Evolutionary conservation across 2,113 vertebrate genomes (phyloP).

Genomic region (Talpa occidentalis): DNA sequence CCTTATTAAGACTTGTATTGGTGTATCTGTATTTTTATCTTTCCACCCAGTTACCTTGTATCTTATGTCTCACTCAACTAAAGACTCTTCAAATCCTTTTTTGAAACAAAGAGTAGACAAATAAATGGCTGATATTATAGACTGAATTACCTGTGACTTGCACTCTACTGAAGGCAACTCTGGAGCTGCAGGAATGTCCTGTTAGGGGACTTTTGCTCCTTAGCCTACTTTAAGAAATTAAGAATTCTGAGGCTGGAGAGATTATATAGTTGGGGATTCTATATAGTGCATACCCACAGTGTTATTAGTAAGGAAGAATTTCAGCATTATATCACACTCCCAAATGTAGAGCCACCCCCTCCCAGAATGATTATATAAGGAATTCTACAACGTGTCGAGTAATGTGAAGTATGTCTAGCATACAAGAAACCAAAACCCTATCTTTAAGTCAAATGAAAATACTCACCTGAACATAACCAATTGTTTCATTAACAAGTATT

Average conservation of each 20-base stretch:
- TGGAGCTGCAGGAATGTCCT: not conserved
- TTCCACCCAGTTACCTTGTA: not conserved
- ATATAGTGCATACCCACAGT: not conserved
- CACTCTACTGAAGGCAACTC: not conserved
- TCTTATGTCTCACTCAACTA: not conserved
- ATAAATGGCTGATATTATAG: not conserved
- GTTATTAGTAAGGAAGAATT: not conserved
- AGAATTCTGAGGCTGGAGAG: not conserved
- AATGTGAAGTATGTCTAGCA: not conserved
- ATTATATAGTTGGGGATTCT: not conserved
- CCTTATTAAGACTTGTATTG: not conserved
- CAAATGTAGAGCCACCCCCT: not conserved
- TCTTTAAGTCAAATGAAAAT: not conserved
- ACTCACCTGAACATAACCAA: not conserved
- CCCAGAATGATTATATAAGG: not conserved
- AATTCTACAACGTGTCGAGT: not conserved
- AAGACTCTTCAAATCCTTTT: slow-evolving; percentile 3
- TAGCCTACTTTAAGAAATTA: not conserved
- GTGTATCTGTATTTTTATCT: not conserved
- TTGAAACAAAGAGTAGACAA: not conserved
- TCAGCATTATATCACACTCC: not conserved
- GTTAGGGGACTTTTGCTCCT: not conserved
- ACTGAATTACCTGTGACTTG: not conserved
- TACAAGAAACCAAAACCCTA: not conserved
- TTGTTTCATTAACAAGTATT: not conserved